Conservation (phyloP, 1,140 invertebrate species). For the Hyphantria cunea region DNA sequence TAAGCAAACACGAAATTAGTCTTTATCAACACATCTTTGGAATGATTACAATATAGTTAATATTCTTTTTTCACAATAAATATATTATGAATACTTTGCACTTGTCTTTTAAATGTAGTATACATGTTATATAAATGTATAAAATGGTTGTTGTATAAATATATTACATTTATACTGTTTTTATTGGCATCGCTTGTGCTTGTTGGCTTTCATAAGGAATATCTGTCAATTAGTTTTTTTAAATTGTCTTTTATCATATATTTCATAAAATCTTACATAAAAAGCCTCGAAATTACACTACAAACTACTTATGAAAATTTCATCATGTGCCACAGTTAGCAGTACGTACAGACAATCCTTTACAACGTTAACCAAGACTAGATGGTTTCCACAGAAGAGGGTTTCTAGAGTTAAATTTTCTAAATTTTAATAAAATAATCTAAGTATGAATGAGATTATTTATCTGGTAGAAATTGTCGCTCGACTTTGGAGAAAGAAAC, state of each 20-base stretch:
- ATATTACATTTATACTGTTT: conserved; percentile 21
- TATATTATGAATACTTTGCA: conserved; percentile 9
- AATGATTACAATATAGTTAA: conserved; percentile 53
- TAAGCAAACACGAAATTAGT: conserved; percentile 33
- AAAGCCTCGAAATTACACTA: conserved; percentile 69
- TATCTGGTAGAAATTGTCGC: too few relatives aligned
- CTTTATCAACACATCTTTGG: conserved; percentile 61
- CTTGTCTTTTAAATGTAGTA: conserved; percentile 14
- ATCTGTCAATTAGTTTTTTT: conserved; percentile 41
- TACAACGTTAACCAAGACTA: too few relatives aligned
- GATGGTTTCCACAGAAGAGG: too few relatives aligned
- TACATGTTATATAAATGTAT: conserved; percentile 8
- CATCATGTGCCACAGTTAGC: background rate
- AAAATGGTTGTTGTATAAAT: conserved; percentile 12
- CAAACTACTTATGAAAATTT: conserved; percentile 35
- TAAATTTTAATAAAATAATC: too few relatives aligned
- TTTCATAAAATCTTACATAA: conserved; percentile 50
- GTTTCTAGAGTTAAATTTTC: too few relatives aligned
- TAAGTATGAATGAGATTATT: too few relatives aligned
- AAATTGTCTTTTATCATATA: conserved; percentile 55
- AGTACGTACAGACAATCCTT: too few relatives aligned
- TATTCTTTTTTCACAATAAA: conserved; percentile 10
- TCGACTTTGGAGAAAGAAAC: too few relatives aligned
- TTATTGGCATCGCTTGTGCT: conserved; percentile 53
- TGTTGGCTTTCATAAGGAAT: conserved; percentile 47